Evolutionary conservation across 2,797 vertebrate genomes (phyloP).

Genomic region (Rhincodon typus): DNA sequence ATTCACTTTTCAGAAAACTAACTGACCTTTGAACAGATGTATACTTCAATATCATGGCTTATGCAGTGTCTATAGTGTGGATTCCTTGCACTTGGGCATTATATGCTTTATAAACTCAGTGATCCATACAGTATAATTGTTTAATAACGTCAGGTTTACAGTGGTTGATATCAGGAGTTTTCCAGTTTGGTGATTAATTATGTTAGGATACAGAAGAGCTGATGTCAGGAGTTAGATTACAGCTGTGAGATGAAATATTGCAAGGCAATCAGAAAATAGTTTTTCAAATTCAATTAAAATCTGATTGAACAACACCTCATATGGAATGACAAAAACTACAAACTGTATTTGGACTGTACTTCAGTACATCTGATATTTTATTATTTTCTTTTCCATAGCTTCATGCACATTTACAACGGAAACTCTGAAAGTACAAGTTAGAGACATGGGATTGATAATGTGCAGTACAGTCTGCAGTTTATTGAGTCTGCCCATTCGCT

Average conservation of each 20-base stretch:
- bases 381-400: not conserved
- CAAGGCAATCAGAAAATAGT: not conserved
- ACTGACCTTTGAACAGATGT: not conserved
- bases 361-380: not conserved
- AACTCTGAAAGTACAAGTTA: not conserved
- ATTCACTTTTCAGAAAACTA: not conserved
- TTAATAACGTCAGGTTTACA: not conserved
- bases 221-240: not conserved
- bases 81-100: too few relatives aligned
- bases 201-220: not conserved
- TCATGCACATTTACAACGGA: not conserved
- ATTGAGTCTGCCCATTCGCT: not conserved
- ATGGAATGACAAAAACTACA: not conserved
- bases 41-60: not conserved
- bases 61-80: not conserved
- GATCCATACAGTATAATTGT: not conserved
- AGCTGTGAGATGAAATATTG: not conserved
- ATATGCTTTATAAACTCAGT: too few relatives aligned
- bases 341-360: not conserved
- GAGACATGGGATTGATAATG: not conserved
- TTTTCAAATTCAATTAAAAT: not conserved
- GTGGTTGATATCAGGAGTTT: not conserved
- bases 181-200: conserved; percentile 1
- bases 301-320: conserved; percentile 11
- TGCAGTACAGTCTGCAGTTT: not conserved